Evolutionary conservation across 2,113 vertebrate genomes (phyloP).

Genomic region (Nestor notabilis): DNA sequence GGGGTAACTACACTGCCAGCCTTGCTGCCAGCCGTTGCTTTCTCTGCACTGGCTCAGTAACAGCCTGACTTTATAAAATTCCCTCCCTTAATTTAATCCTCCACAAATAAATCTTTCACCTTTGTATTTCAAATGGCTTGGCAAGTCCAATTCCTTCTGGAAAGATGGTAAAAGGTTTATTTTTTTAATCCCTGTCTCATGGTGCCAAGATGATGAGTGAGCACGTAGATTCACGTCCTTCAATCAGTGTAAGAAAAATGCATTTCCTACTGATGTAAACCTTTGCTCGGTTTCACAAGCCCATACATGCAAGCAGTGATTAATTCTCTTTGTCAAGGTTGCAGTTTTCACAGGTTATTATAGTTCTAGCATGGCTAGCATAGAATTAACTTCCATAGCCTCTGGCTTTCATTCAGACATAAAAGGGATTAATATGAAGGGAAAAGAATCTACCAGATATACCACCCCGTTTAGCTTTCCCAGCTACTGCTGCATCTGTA

Average conservation of each 20-base stretch:
- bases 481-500: not conserved
- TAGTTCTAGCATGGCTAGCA: conserved; percentile 8
- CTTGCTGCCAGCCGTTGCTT: not conserved
- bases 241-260: conserved; percentile 33
- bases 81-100: not conserved
- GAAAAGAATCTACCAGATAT: not conserved
- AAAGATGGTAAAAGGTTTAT: not conserved
- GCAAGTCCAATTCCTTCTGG: not conserved
- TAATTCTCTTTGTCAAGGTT: conserved; percentile 54
- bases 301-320: conserved; percentile 12
- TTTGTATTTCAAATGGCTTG: not conserved
- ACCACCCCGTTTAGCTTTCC: not conserved
- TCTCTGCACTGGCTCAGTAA: not conserved
- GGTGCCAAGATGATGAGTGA: not conserved
- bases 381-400: conserved; percentile 62
- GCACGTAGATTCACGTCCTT: not conserved
- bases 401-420: conserved; percentile 57
- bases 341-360: conserved; percentile 58
- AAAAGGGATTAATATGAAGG: conserved; percentile 56
- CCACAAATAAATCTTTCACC: conserved; percentile 23
- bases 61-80: not conserved
- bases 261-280: conserved; percentile 43
- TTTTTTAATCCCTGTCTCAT: not conserved
- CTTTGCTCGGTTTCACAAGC: not conserved
- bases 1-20: not conserved